Conservation (phyloP, 2,888 invertebrate species). For the Phlogophora meticulosa region DNA sequence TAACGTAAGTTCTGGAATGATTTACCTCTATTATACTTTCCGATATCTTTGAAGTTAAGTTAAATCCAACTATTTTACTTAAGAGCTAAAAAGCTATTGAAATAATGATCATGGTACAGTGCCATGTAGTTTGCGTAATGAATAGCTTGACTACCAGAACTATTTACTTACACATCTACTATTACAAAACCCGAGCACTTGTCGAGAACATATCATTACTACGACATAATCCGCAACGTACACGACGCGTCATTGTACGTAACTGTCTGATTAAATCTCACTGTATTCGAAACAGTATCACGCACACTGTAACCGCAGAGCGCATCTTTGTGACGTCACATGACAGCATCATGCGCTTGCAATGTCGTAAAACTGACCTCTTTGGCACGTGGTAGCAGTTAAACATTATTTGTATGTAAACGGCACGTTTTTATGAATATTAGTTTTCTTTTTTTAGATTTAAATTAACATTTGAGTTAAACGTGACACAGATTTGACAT, state of each 20-base stretch:
- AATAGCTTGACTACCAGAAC: conserved; percentile 36
- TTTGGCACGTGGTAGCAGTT: conserved; percentile 36
- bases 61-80: neutral
- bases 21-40: neutral
- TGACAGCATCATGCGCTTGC: conserved; percentile 57
- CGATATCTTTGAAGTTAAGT: neutral
- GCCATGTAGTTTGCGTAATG: conserved; percentile 32
- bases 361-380: conserved; percentile 48
- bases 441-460: conserved; percentile 39
- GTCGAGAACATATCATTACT: conserved; percentile 37
- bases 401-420: conserved; percentile 36
- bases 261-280: conserved; percentile 59
- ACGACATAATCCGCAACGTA: conserved; percentile 41
- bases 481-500: conserved; percentile 32
- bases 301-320: conserved; percentile 41
- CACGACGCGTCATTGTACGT: conserved; percentile 46
- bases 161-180: conserved; percentile 50
- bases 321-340: conserved; percentile 51
- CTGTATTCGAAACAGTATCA: conserved; percentile 56
- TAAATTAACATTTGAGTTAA: conserved; percentile 26
- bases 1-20: neutral
- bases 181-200: conserved; percentile 48
- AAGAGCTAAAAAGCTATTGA: neutral
- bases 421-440: conserved; percentile 16
- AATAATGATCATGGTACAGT: neutral